phyloP scores from a whole-genome alignment of 1,140 invertebrate species.

The Atta cephalotes region DNA sequence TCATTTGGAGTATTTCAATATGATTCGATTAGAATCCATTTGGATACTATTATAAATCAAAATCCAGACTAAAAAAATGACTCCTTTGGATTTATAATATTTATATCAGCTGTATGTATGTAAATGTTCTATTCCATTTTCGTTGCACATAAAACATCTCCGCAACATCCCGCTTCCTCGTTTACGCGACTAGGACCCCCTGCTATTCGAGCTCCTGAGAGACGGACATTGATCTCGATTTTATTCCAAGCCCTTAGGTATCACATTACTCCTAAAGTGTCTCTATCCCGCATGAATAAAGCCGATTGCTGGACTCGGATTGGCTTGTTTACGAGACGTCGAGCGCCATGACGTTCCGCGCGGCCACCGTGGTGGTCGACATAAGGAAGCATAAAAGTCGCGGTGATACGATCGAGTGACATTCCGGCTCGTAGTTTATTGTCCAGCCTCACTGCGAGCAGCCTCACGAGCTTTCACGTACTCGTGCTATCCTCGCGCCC shows the following conservation, averaged over 20 bases:
- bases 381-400: constrained; percentile 79
- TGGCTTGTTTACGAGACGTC: constrained; percentile 66
- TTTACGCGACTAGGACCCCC: constrained; percentile 24
- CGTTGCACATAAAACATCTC: neutral
- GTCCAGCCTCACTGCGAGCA: constrained; percentile 13
- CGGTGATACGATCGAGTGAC: constrained; percentile 74
- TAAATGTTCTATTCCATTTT: neutral
- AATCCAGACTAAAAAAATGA: neutral
- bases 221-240: constrained; percentile 64
- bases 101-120: neutral
- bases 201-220: constrained; percentile 26
- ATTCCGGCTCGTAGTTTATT: constrained; percentile 76
- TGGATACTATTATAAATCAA: no score
- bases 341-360: constrained; percentile 53
- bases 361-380: constrained; percentile 70
- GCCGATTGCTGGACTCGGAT: constrained; percentile 36
- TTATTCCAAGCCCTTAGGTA: constrained; percentile 14
- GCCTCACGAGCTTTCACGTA: constrained; percentile 21
- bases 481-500: neutral
- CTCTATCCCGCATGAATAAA: constrained; percentile 66
- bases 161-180: neutral
- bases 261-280: constrained; percentile 69
- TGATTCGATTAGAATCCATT: no score
- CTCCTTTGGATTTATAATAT: neutral
- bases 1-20: neutral